Base-by-base conservation (phyloP, 2,113 vertebrate genomes). In the Serinus canaria region DNA sequence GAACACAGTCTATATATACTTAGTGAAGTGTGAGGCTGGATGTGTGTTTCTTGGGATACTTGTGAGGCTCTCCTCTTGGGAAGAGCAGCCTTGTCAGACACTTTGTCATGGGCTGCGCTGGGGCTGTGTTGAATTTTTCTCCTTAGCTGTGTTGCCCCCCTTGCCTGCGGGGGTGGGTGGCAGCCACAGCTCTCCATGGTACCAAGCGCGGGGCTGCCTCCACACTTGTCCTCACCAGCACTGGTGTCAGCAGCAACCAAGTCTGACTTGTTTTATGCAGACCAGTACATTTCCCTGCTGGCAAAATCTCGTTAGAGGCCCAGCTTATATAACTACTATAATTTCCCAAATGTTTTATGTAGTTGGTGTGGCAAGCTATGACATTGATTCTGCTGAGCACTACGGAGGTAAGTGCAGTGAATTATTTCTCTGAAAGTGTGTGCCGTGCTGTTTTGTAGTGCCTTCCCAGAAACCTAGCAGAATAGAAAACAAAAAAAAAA, bases 151-250 rank as follows among this genome's bases (percentile, higher is more conserved):
- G 11, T 52, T 14, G 7, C 58, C 7, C 58, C 7, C 25, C 4
- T 13, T 5, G 6, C 22, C 41, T 4, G 24, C 1, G 1, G 31
- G 3, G 43, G 15, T 1, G 0, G 43, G 27, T 0, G 1, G 43
- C 11, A 53, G 59, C 47, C 33, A 5, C 47, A 8, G 27, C 41
- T 75, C 50, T 35, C 55, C 2, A 0, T 15, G 30, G 52, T 78
- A 10, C 79, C 8, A 4, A 17, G 5, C 4, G 7, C 0, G 4
- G 10, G 9, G 11, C 58, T 5, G 7, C 43, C 20, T 21, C 27
- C 2, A 3, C 0, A 0, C 11, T 37, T n/a, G 0, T 8, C 39
- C 27, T 79, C 15, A 1, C 23, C 27, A 35, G 13, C 55, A 0
- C 33, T 30, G 39, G 3, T 31, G 44, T 49, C n/a, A 35, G 7